These are phyloP conservation scores for Aurelia aurita DNA, from an alignment of 30 jellyfish, hydroid and myxozoan species.

Conservation along the genomic window DNA sequence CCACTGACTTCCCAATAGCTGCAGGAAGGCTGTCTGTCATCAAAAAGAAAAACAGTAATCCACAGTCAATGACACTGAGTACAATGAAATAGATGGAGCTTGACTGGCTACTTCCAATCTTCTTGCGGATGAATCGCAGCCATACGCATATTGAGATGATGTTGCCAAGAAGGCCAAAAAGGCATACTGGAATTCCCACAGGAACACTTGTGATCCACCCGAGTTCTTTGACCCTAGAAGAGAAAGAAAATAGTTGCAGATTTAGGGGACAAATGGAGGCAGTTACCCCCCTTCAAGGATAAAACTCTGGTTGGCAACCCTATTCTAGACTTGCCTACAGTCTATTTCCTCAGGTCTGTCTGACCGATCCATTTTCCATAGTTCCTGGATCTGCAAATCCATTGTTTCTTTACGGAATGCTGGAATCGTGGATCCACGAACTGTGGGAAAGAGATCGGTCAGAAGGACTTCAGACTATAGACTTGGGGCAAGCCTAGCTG, in stretches of 20 bases:
- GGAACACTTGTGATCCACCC: constrained; percentile 79
- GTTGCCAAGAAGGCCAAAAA: constrained; percentile 89
- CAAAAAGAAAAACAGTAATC: constrained; percentile 76
- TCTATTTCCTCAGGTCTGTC: too few species aligned
- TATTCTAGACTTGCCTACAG: too few species aligned
- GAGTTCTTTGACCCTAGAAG: constrained; percentile 11
- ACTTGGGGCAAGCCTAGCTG: too few species aligned
- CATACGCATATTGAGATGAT: constrained; percentile 77
- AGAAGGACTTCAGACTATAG: too few species aligned
- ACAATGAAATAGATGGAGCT: constrained; percentile 77
- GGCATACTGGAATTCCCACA: constrained; percentile 78
- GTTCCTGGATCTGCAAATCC: too few species aligned
- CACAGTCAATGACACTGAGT: constrained; percentile 80
- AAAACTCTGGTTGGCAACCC: too few species aligned
- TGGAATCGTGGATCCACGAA: too few species aligned
- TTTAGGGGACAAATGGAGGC: background rate
- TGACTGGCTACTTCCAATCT: constrained; percentile 74
- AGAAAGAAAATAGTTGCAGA: background rate
- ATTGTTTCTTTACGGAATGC: too few species aligned
- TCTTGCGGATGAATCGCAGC: constrained; percentile 69
- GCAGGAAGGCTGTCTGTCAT: constrained; percentile 77
- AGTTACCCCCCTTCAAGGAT: too few species aligned
- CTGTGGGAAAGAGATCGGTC: too few species aligned
- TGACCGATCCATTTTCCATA: too few species aligned
- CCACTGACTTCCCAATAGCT: constrained; percentile 25